These are phyloP conservation scores for Tethya wilhelma DNA, from an alignment of 37 sponge, comb jelly and placozoan genomes.

Conservation along the genomic window DNA sequence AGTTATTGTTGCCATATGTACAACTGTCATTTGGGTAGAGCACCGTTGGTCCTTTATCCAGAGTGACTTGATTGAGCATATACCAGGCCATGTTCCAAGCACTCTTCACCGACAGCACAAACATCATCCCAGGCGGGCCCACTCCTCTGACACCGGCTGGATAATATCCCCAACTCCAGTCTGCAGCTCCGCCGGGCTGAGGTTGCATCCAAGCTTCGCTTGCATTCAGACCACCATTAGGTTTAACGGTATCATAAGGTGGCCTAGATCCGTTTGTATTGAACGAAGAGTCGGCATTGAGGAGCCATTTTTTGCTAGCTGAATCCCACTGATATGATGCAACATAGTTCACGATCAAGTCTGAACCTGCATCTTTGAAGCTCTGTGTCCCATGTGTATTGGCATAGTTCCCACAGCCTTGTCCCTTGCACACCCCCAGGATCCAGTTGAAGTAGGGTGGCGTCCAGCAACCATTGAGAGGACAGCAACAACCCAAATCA, in stretches of 20 bases:
- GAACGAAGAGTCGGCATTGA: conserved; percentile 39
- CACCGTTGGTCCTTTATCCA: conserved; percentile 34
- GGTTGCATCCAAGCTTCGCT: conserved; percentile 31
- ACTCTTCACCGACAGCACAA: conserved; percentile 45
- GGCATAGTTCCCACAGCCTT: conserved; percentile 15
- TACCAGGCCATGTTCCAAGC: conserved; percentile 49
- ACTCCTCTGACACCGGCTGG: conserved; percentile 41
- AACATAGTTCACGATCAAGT: conserved; percentile 40
- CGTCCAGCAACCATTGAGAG: too few species aligned
- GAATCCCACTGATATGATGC: conserved; percentile 45
- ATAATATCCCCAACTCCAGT: conserved; percentile 46
- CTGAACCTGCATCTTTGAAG: conserved; percentile 25
- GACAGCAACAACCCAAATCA: conserved; percentile 35
- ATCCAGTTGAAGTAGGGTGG: conserved; percentile 54
- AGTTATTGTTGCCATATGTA: conserved; percentile 21
- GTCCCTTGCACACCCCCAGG: conserved; percentile 36
- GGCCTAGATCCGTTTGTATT: conserved; percentile 52
- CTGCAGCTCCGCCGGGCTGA: conserved; percentile 46
- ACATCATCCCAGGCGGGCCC: conserved; percentile 50
- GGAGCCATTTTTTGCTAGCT: neutral
- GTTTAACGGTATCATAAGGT: conserved; percentile 15
- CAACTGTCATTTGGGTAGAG: conserved; percentile 13
- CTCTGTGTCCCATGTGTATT: neutral
- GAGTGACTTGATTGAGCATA: conserved; percentile 18
- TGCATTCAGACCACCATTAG: conserved; percentile 26